Conservation (phyloP, 2,888 invertebrate genomes). For the Sericinus montela region DNA sequence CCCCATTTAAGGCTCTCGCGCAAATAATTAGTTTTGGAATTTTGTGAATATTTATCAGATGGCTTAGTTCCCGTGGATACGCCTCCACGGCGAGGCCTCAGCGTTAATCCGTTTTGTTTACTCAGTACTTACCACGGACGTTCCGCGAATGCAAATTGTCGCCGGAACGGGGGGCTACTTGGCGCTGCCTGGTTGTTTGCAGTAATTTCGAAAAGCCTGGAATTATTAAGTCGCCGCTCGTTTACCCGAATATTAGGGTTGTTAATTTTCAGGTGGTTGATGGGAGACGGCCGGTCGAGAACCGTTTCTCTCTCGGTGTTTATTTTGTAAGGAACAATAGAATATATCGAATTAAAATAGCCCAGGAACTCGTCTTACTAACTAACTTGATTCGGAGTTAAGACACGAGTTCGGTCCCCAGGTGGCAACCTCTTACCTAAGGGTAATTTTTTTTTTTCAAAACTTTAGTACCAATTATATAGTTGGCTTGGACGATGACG, state of each 20-base stretch:
- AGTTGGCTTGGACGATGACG: no score
- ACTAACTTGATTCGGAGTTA: no score
- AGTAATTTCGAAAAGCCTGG: neutral
- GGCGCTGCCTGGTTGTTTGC: neutral
- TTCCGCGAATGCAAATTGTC: neutral
- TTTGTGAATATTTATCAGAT: slow-evolving; percentile 7
- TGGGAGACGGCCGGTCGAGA: no score
- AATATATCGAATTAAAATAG: no score
- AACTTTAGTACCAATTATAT: no score
- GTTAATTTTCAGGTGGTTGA: neutral
- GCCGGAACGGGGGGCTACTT: neutral
- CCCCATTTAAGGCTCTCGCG: neutral
- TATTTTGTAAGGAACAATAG: no score
- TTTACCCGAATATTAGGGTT: neutral
- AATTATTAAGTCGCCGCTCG: neutral
- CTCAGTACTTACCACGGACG: neutral
- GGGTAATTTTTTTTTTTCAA: no score
- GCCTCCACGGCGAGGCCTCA: no score
- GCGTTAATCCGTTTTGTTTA: neutral
- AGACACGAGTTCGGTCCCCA: no score
- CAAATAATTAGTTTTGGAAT: neutral
- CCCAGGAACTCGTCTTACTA: no score
- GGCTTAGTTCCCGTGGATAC: neutral
- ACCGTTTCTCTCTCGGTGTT: no score
- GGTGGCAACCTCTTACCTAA: no score